Conservation (phyloP, 2,113 vertebrate species). For the Globicephala melas region DNA sequence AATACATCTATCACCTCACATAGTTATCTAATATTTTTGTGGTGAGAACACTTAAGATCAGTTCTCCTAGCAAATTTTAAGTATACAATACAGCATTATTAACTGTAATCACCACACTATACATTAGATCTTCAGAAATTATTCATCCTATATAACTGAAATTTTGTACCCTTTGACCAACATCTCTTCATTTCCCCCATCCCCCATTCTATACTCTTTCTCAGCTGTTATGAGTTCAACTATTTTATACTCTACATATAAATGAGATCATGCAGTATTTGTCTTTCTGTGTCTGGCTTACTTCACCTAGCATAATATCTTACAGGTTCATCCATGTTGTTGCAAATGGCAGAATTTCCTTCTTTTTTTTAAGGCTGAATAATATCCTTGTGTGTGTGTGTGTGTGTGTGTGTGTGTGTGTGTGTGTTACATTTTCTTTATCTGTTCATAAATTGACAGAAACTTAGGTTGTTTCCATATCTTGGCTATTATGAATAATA, state of each 20-base stretch:
- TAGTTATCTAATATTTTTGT: neutral
- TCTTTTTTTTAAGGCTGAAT: too few relatives aligned
- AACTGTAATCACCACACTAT: neutral
- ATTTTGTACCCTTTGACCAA: neutral
- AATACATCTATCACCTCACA: neutral
- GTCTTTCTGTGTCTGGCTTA: too few relatives aligned
- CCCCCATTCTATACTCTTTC: neutral
- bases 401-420: neutral
- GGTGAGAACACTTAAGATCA: neutral
- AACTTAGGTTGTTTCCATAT: neutral
- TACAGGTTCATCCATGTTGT: too few relatives aligned
- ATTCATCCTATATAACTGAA: neutral
- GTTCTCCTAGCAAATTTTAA: neutral
- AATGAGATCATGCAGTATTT: too few relatives aligned
- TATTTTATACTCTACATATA: neutral
- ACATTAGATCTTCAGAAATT: neutral
- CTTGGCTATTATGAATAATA: neutral
- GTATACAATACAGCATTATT: neutral
- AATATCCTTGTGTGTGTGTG: too few relatives aligned
- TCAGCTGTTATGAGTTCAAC: neutral
- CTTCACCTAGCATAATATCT: too few relatives aligned
- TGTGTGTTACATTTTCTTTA: neutral
- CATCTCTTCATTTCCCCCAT: neutral
- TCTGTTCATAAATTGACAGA: neutral
- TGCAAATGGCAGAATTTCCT: too few relatives aligned